A percentile compares a stretch with the other conserved stretches of the same genome.
Conservation (phyloP, 1,140 invertebrate genomes). For the Lethrus apterus region DNA sequence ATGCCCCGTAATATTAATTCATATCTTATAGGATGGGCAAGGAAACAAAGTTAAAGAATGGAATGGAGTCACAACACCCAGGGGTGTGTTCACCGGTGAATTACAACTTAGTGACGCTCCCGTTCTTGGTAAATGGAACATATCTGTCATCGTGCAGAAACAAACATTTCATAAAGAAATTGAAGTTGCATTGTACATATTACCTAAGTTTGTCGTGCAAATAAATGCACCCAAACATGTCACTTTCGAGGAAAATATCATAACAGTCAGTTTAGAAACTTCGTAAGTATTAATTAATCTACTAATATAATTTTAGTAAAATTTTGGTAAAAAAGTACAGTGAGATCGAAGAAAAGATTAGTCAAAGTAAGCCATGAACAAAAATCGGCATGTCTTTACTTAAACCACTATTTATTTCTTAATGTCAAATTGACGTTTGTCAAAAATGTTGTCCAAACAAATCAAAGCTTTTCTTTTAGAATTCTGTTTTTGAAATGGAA, state of each 20-base stretch:
- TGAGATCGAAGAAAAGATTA: too few relatives aligned
- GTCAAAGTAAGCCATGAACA: too few relatives aligned
- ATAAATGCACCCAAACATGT: slow-evolving; percentile 74
- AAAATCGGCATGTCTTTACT: too few relatives aligned
- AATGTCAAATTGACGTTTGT: too few relatives aligned
- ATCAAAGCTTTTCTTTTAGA: too few relatives aligned
- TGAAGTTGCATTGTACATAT: slow-evolving; percentile 82
- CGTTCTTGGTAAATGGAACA: slow-evolving; percentile 87
- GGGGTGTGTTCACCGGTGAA: slow-evolving; percentile 72
- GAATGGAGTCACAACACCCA: slow-evolving; percentile 56
- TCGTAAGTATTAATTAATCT: slow-evolving; percentile 53
- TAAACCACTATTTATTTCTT: too few relatives aligned
- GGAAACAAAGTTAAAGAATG: slow-evolving; percentile 78
- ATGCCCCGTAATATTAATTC: background rate
- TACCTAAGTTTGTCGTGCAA: slow-evolving; percentile 86
- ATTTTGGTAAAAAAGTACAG: background rate
- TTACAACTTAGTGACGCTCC: slow-evolving; percentile 75
- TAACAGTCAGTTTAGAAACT: slow-evolving; percentile 71
- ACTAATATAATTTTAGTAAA: background rate
- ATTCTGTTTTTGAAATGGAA: too few relatives aligned
- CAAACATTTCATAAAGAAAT: slow-evolving; percentile 66
- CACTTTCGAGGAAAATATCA: slow-evolving; percentile 68
- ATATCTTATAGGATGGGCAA: slow-evolving; percentile 55
- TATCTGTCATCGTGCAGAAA: slow-evolving; percentile 51
- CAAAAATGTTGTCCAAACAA: too few relatives aligned